A percentile compares a stretch with the other conserved stretches of the same genome.
phyloP scores from a whole-genome alignment of 2,113 vertebrate species.

The Symphodus melops region DNA sequence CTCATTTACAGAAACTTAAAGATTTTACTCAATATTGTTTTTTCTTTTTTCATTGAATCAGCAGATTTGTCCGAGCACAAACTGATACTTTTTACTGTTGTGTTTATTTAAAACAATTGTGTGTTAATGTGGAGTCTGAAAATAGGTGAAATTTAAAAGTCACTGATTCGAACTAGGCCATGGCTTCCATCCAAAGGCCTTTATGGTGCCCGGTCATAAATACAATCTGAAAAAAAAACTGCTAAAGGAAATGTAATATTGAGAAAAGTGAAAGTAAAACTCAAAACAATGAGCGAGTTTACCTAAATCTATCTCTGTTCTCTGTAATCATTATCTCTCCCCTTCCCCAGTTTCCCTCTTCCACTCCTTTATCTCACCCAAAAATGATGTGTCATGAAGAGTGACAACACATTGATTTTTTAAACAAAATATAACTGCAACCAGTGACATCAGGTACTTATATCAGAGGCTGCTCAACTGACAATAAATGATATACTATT shows the following conservation, averaged over 20 bases:
- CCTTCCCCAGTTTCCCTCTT: no score
- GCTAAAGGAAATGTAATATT: not conserved
- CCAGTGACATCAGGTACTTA: not conserved
- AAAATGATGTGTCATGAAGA: not conserved
- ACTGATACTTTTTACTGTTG: not conserved
- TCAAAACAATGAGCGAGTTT: not conserved
- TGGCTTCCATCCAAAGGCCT: slow-evolving; percentile 25
- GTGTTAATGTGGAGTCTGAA: not conserved
- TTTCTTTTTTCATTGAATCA: no score
- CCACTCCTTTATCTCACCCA: no score
- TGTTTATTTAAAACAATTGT: not conserved
- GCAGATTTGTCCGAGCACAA: not conserved
- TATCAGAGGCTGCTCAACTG: not conserved
- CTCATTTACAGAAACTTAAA: no score
- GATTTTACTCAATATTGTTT: no score
- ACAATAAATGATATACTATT: no score
- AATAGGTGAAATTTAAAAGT: not conserved
- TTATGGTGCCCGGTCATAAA: not conserved
- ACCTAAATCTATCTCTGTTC: no score
- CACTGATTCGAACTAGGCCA: not conserved
- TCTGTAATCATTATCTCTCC: no score
- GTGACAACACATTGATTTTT: not conserved
- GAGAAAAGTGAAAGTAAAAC: not conserved
- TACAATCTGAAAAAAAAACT: not conserved
- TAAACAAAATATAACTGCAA: no score